A percentile compares a stretch with the other conserved stretches of the same genome.
Evolutionary conservation across 1,140 invertebrate species (phyloP).

Genomic region (Euura lappo): DNA sequence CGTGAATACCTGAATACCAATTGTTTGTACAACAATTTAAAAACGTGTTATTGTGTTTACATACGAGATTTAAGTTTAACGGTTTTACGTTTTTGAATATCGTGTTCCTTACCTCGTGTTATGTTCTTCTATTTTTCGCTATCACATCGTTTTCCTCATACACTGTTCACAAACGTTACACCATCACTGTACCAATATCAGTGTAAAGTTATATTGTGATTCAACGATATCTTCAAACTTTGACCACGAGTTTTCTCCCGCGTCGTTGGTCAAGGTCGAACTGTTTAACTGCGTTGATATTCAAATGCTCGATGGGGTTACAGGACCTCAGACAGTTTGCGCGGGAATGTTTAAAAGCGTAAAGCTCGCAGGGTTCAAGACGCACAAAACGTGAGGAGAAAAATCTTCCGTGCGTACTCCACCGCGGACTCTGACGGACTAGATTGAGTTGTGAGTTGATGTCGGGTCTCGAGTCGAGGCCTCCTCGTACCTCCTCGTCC

Average conservation of each 20-base stretch:
- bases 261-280: too few relatives aligned
- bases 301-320: not conserved
- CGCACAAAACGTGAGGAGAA: slow-evolving; percentile 12
- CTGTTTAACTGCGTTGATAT: not conserved
- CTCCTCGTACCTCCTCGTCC: slow-evolving; percentile 30
- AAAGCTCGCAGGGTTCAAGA: not conserved
- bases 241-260: too few relatives aligned
- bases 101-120: not conserved
- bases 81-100: too few relatives aligned
- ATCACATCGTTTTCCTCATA: not conserved
- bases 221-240: too few relatives aligned
- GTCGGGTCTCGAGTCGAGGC: slow-evolving; percentile 47
- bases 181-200: slow-evolving; percentile 6
- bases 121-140: not conserved
- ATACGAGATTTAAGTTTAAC: too few relatives aligned
- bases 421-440: slow-evolving; percentile 50
- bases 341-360: not conserved
- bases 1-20: not conserved
- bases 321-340: not conserved
- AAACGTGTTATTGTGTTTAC: not conserved
- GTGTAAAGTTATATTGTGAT: too few relatives aligned
- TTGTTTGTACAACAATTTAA: not conserved
- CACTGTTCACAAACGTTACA: not conserved
- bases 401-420: slow-evolving; percentile 4
- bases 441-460: slow-evolving; percentile 56